These are phyloP conservation scores for Lasius platythorax DNA, from an alignment of 2,888 invertebrate genomes.

Conservation along the genomic window DNA sequence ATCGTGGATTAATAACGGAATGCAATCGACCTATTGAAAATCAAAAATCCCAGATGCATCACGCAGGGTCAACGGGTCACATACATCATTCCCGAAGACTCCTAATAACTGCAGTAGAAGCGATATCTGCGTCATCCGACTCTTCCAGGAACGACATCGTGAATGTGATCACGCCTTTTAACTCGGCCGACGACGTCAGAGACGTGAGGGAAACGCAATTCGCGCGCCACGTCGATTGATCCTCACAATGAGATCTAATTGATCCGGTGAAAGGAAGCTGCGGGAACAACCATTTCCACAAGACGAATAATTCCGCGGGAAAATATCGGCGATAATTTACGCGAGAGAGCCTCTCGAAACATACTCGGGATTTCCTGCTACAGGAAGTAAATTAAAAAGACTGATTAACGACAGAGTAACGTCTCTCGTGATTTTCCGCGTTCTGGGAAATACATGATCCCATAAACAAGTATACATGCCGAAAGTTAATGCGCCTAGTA, in stretches of 20 bases:
- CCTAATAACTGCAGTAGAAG: conserved; percentile 49
- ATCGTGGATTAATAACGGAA: not conserved
- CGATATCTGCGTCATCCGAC: not conserved
- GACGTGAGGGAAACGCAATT: conserved; percentile 23
- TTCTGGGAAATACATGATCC: not conserved
- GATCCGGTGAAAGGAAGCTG: conserved; percentile 62
- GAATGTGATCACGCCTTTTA: conserved; percentile 13
- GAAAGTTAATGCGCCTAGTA: not conserved
- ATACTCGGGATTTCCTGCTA: not conserved
- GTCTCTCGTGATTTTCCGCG: conserved; percentile 2
- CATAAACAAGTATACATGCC: not conserved
- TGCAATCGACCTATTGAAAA: not conserved
- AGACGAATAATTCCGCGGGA: not conserved
- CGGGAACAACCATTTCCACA: conserved; percentile 34
- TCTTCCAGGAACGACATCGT: conserved; percentile 46
- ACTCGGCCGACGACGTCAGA: conserved; percentile 41
- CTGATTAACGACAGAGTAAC: not conserved
- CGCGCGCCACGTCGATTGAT: conserved; percentile 39
- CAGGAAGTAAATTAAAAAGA: not conserved
- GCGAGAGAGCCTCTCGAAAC: not conserved
- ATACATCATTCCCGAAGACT: conserved; percentile 3
- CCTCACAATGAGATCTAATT: conserved; percentile 62
- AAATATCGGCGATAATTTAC: conserved; percentile 33
- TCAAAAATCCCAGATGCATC: not conserved
- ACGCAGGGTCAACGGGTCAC: not conserved